These are phyloP conservation scores for Papilio polyxenes DNA, from an alignment of 1,140 invertebrate genomes.

Conservation along the genomic window DNA sequence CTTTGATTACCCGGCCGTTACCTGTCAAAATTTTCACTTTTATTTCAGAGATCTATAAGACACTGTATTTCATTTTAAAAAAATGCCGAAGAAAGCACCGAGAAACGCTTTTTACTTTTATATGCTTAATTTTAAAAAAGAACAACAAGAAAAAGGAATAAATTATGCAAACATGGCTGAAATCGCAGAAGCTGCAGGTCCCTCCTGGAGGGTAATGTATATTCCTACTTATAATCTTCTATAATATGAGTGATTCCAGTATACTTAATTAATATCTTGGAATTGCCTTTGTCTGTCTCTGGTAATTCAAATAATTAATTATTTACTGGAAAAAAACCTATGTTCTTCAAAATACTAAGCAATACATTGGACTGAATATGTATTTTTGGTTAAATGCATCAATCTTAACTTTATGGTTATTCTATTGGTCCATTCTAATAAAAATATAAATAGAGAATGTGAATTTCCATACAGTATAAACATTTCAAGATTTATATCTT, in stretches of 20 bases:
- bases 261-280: too few species aligned
- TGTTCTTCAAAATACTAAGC: neutral
- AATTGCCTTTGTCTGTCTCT: too few species aligned
- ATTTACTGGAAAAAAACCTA: too few species aligned
- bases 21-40: too few species aligned
- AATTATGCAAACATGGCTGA: conserved; percentile 61
- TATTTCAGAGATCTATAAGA: conserved; percentile 11
- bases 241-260: neutral
- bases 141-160: conserved; percentile 64
- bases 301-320: too few species aligned
- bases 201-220: conserved; percentile 61
- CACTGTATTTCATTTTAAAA: neutral
- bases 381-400: too few species aligned
- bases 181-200: conserved; percentile 65
- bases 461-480: neutral
- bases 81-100: conserved; percentile 69
- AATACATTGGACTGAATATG: too few species aligned
- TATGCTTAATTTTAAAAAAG: conserved; percentile 73
- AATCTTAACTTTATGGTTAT: too few species aligned
- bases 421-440: too few species aligned
- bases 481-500: neutral
- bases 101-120: conserved; percentile 76
- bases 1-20: too few species aligned
- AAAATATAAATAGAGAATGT: neutral
- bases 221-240: neutral